Evolutionary conservation across 2,888 invertebrate species (phyloP).

Genomic region (Leptogaster cylindrica): DNA sequence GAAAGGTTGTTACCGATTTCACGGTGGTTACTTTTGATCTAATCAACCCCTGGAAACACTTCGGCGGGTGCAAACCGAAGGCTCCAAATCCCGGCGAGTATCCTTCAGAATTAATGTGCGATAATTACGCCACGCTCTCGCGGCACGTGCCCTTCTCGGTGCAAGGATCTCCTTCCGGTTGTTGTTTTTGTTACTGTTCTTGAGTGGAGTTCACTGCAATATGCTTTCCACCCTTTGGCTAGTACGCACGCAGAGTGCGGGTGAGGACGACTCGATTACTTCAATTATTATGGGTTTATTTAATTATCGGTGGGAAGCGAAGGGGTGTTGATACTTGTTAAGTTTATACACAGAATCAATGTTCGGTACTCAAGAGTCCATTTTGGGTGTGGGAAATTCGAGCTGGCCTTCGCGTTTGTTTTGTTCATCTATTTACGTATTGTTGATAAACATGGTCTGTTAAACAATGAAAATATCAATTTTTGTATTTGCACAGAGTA

Average conservation of each 20-base stretch:
- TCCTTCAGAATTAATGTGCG: conserved; percentile 24
- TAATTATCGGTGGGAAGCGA: too few species aligned
- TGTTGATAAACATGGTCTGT: too few species aligned
- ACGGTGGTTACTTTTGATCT: conserved; percentile 28
- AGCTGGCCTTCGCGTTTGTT: too few species aligned
- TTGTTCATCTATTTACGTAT: too few species aligned
- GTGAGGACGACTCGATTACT: conserved; percentile 9
- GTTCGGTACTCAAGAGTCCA: too few species aligned
- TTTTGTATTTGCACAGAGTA: too few species aligned
- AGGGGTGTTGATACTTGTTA: conserved; percentile 16
- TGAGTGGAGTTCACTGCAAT: conserved; percentile 41
- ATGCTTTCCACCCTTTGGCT: conserved; percentile 28
- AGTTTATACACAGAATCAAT: background rate
- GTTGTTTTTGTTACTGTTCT: conserved; percentile 42
- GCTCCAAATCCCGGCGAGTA: background rate
- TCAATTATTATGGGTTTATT: conserved; percentile 28
- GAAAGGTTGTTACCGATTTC: conserved; percentile 24
- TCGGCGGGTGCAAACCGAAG: background rate
- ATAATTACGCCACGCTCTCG: conserved; percentile 42
- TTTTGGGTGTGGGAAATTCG: too few species aligned
- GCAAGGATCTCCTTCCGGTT: conserved; percentile 45
- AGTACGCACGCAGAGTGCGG: background rate
- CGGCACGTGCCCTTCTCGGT: conserved; percentile 42
- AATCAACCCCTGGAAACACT: conserved; percentile 21
- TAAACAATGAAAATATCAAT: too few species aligned